phyloP scores from a whole-genome alignment of 2,797 vertebrate genomes.

The Sebastiscus tertius region DNA sequence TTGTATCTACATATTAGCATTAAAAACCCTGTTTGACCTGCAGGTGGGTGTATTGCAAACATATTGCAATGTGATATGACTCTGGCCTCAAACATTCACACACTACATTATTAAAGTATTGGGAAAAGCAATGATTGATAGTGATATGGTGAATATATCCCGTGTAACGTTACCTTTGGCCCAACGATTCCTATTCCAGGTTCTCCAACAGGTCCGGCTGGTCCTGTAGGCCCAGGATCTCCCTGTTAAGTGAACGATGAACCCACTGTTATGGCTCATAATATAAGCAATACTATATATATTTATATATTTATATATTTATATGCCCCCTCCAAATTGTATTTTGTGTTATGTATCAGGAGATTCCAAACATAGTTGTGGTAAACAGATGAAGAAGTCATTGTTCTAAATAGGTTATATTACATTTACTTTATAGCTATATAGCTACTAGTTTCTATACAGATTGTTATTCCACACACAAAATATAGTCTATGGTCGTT shows the following conservation, averaged over 20 bases:
- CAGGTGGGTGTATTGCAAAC: not conserved
- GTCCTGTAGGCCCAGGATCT: conserved; percentile 82
- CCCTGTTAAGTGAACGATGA: conserved; percentile 74
- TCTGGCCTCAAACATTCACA: not conserved
- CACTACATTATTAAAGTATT: not conserved
- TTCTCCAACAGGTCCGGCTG: conserved; percentile 82
- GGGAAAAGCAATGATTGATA: not conserved
- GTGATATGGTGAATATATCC: not conserved
- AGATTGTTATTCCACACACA: not conserved
- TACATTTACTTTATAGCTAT: not conserved
- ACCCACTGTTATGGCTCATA: not conserved
- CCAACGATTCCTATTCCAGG: conserved; percentile 85
- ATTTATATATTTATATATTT: not conserved
- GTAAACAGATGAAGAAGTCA: not conserved
- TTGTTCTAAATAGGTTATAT: not conserved
- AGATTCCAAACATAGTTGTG: not conserved
- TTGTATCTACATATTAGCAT: not conserved
- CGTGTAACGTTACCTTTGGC: conserved; percentile 79
- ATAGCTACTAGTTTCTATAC: not conserved
- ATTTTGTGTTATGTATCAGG: not conserved
- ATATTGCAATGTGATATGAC: not conserved
- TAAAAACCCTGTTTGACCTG: not conserved
- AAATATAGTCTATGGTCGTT: not conserved
- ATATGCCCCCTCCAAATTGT: not conserved
- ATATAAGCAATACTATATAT: not conserved